Base-by-base conservation (phyloP, 2,888 invertebrate genomes). In the Panopea generosa region DNA sequence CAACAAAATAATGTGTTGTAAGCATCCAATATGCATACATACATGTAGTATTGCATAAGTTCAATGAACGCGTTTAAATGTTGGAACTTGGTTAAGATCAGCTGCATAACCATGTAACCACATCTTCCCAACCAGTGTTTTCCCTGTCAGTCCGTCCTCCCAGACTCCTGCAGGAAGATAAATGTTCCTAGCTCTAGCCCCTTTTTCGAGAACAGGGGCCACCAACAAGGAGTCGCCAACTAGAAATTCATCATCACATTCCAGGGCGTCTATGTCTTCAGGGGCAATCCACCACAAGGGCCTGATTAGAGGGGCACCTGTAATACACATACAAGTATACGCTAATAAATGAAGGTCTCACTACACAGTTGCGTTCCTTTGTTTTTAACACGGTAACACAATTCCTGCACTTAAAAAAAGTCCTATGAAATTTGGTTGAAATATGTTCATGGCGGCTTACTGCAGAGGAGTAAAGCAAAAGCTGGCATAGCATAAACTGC, bases 281-380 rank as follows among this genome's bases (percentile, higher is more conserved):
- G 98, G 97, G 91, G 96, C 99, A 84, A 97, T 95, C 83, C 96
- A 95, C 95, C 98, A 96, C 26, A 98, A 90, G 0, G 99, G 98
- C 24, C 98, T 94, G 93, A 98, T 96, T 0, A 99, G 96, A 0
- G 99, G 99, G 43, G 95, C 94, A 0, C 91, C 91, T 84, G 82
- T 29, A 77, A 73, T 49, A 18, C 9, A 40, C 40, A 33, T 33
- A 14, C 14, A 60, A 40, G 16, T 40, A 40, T 40, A 40, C 16
- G 40, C 7, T n/a, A n/a, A n/a, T n/a, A n/a, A n/a, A n/a, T n/a
- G n/a, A n/a, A n/a, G n/a, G n/a, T n/a, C n/a, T n/a, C n/a, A n/a
- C n/a, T n/a, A n/a, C n/a, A n/a, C n/a, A n/a, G n/a, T n/a, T n/a
- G n/a, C n/a, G n/a, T n/a, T n/a, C n/a, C n/a, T n/a, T n/a, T n/a